phyloP scores from a whole-genome alignment of 2,113 vertebrate genomes.

The Alethe diademata region DNA sequence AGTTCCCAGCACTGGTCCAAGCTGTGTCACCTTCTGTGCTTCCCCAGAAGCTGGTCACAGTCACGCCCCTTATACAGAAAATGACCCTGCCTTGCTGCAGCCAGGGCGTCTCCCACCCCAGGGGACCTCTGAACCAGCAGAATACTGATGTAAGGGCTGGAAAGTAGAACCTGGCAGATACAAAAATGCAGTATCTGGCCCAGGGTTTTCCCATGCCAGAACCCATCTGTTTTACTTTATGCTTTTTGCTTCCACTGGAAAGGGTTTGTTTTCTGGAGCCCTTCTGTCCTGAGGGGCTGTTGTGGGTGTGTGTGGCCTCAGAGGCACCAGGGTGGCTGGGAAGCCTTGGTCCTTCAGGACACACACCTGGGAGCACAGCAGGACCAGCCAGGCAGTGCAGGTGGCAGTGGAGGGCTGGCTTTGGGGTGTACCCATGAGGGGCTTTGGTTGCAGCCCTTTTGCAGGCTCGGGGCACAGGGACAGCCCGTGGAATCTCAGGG shows the following conservation, averaged over 20 bases:
- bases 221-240: not conserved
- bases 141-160: not conserved
- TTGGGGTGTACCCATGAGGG: rapidly evolving
- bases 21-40: not conserved
- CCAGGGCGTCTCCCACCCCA: not conserved
- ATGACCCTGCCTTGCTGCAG: not conserved
- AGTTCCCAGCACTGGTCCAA: not conserved
- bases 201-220: not conserved
- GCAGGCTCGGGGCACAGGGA: not conserved
- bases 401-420: not conserved
- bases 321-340: not conserved
- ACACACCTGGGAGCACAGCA: rapidly evolving
- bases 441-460: not conserved
- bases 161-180: not conserved
- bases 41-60: not conserved
- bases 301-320: not conserved
- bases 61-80: not conserved
- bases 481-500: rapidly evolving
- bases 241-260: not conserved
- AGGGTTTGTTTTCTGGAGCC: not conserved
- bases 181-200: not conserved
- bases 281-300: not conserved
- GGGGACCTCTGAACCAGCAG: not conserved
- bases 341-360: not conserved
- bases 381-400: rapidly evolving